Evolutionary conservation across 2,797 vertebrate genomes (phyloP), one percentile per base, ranked within the genome.

Genomic region (Spondyliosoma cantharus): DNA sequence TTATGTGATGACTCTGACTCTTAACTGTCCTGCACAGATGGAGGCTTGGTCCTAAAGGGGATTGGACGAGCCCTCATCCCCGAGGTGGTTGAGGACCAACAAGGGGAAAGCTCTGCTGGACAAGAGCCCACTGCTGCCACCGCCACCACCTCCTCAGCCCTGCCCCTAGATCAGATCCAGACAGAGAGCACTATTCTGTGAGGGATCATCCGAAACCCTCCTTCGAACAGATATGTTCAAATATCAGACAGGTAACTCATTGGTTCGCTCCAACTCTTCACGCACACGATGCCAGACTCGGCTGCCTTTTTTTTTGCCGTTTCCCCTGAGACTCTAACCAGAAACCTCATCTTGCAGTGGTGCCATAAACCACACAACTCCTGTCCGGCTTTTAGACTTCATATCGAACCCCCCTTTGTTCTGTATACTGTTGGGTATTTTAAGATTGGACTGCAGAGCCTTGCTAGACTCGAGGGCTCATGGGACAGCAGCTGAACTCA

Each of bases 131-230:
- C 91, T 16, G 14, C 45, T 16, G 45, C 45, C 15, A 15, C 45
- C 45, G 5, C 15, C 15, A 46, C 83, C 73, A 86, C 92, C 80
- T 85, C 83, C 65, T 7, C 53, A 22, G 61, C 42, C 78, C 89
- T 87, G 0, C 9, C 86, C 68, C 80, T 92, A 58, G 93, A 96
- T 2, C 89, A 95, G 69, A 88, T 78, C 12, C 93, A 96, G 2
- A 89, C 95, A 0, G 97, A 98, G 86, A 98, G 94, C 92, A 99
- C 98, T 0, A 87, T 92, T 88, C 93, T 99, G 92, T 99, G 83
- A 90, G 52, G 71, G 25, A 19, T 53, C 48, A 17, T 64, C n/a
- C 20, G 76, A 68, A 68, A 54, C 49, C 67, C 60, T 43, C 52
- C 27, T 48, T 32, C 62, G 12, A 43, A 63, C 66, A 49, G 61